phyloP scores from a whole-genome alignment of 1,140 invertebrate genomes.

The Monochamus saltuarius region DNA sequence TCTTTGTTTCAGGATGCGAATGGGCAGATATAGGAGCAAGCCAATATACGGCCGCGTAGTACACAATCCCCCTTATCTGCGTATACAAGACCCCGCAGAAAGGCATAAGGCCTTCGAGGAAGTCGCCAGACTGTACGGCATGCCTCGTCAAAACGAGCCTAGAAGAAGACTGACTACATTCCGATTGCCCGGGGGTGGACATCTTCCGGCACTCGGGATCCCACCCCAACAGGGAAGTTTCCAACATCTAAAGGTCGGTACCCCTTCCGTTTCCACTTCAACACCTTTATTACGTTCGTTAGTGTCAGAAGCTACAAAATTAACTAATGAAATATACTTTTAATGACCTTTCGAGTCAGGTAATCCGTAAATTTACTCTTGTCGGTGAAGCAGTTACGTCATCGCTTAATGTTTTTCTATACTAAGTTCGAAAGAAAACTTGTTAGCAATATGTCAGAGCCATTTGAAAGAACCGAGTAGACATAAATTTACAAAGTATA shows the following conservation, averaged over 20 bases:
- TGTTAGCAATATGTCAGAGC: no score
- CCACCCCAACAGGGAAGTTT: conserved; percentile 63
- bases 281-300: no score
- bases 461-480: no score
- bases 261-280: no score
- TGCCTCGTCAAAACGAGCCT: conserved; percentile 47
- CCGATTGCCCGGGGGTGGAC: conserved; percentile 37
- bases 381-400: no score
- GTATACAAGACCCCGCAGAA: conserved; percentile 49
- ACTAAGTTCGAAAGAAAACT: no score
- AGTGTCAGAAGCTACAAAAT: no score
- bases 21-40: conserved; percentile 39
- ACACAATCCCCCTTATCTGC: conserved; percentile 57
- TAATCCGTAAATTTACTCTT: no score
- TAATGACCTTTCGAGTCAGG: no score
- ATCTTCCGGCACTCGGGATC: conserved; percentile 37
- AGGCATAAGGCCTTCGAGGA: conserved; percentile 54
- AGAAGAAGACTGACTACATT: conserved; percentile 42
- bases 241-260: conserved; percentile 55
- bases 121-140: conserved; percentile 53
- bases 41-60: conserved; percentile 66
- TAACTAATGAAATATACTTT: no score
- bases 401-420: no score
- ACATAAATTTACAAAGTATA: no score
- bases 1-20: conserved; percentile 37